Base-by-base conservation (phyloP, 1,140 invertebrate genomes). In the Zaprionus lachaisei region DNA sequence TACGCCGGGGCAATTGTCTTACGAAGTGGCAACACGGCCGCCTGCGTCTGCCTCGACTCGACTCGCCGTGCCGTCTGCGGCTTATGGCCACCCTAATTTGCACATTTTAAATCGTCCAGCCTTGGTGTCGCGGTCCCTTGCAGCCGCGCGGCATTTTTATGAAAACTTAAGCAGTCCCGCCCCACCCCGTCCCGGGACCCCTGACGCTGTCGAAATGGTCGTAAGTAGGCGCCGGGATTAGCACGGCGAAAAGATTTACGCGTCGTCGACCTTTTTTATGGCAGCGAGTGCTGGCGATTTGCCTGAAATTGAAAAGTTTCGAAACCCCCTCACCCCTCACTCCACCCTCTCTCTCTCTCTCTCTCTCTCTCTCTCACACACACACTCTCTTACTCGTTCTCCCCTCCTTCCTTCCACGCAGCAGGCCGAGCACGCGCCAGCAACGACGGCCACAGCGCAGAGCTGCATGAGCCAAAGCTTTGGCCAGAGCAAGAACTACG, bases 51-150 rank as follows among this genome's bases (percentile, higher is more conserved):
- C 22, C 24, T 34, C 65, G 66, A 57, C 56, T 64, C 47, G 47
- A 56, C 20, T 22, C 73, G 73, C 66, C 69, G 76, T 63, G 73
- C 66, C 69, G 76, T 69, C 75, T 80, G 79, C 72, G 71, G 80
- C 80, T 83, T 89, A 89, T 83, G 80, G 80, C 64, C 78, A 74
- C 60, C 85, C 86, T 90, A 90, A 90, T 90, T 90, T 90, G 85
- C 85, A 90, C 85, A 90, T 90, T 90, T 90, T 85, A 90, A 90
- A 90, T 90, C 81, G 85, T 72, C 81, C 65, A 57, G 37, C 31
- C 58, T 49, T 20, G 15, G 6, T 38, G 37, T 38, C 41, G 41
- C 41, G 41, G 15, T 44, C 41, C 41, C 41, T 17, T n/a, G n/a
- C 34, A 14, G n/a, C 51, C 22, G 12, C 17, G 11, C 34, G 38